A percentile compares a stretch with the other conserved stretches of the same genome.
phyloP scores from a whole-genome alignment of 2,113 vertebrate species.

The Kryptolebias marmoratus region DNA sequence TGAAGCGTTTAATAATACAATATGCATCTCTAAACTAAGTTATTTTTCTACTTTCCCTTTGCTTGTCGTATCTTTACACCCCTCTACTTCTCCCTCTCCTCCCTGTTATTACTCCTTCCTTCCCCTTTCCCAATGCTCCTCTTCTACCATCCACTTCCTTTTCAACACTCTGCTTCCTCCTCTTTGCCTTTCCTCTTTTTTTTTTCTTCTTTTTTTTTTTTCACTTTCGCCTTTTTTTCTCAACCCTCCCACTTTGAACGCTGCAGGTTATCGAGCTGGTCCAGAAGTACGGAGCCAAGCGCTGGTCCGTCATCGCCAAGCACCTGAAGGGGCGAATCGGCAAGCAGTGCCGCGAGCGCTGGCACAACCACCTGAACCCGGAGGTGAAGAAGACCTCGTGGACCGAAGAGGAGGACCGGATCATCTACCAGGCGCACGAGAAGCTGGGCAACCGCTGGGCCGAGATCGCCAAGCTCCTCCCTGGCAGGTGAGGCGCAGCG shows the following conservation, averaged over 20 bases:
- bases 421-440: slow-evolving; percentile 99
- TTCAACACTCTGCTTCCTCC: slow-evolving; percentile 32
- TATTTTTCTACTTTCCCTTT: slow-evolving; percentile 7
- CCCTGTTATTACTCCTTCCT: slow-evolving; percentile 66
- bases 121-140: slow-evolving; percentile 52
- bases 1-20: background rate
- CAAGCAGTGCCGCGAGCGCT: slow-evolving; percentile 98
- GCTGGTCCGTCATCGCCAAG: slow-evolving; percentile 99
- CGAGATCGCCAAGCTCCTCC: slow-evolving; percentile 98
- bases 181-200: slow-evolving; percentile 7
- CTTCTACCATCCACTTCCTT: slow-evolving; percentile 36
- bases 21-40: background rate
- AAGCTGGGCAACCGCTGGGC: slow-evolving; percentile 99
- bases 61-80: slow-evolving; percentile 11
- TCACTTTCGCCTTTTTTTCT: background rate
- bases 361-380: slow-evolving; percentile 99
- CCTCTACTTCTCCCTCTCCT: slow-evolving; percentile 57
- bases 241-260: slow-evolving; percentile 43
- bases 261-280: slow-evolving; percentile 97
- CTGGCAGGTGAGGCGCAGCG: slow-evolving; percentile 87
- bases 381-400: slow-evolving; percentile 99
- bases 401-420: slow-evolving; percentile 99
- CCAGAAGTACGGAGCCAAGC: slow-evolving; percentile 98
- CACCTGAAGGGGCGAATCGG: slow-evolving; percentile 98
- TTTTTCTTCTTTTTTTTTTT: background rate